Evolutionary conservation across 2,113 vertebrate species (phyloP).

Genomic region (Anguilla rostrata): DNA sequence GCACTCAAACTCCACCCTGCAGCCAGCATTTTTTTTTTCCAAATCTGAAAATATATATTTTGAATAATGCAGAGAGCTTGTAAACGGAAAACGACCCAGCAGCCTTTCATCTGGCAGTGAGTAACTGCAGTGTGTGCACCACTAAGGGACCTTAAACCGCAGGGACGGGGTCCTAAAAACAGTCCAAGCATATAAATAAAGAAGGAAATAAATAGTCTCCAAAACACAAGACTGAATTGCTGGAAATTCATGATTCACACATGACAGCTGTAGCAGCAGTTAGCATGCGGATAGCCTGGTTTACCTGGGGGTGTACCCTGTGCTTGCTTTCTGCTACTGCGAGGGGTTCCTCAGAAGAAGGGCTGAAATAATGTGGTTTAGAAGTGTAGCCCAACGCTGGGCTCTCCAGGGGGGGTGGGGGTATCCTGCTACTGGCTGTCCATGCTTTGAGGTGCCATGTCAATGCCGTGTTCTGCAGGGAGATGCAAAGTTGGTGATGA

Average conservation of each 20-base stretch:
- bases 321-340: not conserved
- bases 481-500: too few relatives aligned
- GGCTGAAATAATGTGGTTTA: not conserved
- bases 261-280: not conserved
- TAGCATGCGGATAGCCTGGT: not conserved
- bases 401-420: too few relatives aligned
- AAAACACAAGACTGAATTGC: not conserved
- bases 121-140: not conserved
- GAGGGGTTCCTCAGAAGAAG: not conserved
- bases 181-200: not conserved
- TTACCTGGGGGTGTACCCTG: too few relatives aligned
- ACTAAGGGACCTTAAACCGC: not conserved
- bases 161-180: not conserved
- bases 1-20: conserved; percentile 2
- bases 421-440: too few relatives aligned
- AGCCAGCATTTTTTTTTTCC: not conserved
- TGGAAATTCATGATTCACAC: not conserved
- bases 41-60: not conserved
- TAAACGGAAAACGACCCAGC: conserved; percentile 1
- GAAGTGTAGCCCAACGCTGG: not conserved
- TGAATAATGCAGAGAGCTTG: not conserved
- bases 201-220: not conserved
- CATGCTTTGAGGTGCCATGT: too few relatives aligned
- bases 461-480: too few relatives aligned
- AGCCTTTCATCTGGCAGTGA: not conserved